Evolutionary conservation across 1,140 invertebrate genomes (phyloP).

Genomic region (Euura saliciscinereae): DNA sequence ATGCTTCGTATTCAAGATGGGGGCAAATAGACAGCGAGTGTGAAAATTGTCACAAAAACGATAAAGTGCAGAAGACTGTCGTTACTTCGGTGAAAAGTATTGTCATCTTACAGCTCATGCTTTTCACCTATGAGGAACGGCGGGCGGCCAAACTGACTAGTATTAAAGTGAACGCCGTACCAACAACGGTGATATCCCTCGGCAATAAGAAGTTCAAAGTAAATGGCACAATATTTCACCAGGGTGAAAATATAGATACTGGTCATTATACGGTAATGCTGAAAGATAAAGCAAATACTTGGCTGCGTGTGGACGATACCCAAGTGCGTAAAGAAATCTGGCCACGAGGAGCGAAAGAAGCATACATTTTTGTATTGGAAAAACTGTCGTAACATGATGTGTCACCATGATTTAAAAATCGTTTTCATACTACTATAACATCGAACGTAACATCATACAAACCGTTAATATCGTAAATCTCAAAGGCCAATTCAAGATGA

Average conservation of each 20-base stretch:
- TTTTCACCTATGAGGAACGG: background rate
- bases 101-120: background rate
- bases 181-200: background rate
- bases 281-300: background rate
- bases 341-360: background rate
- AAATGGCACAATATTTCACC: background rate
- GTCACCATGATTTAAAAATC: too few relatives aligned
- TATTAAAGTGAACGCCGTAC: background rate
- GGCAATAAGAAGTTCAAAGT: slow-evolving; percentile 3
- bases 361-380: background rate
- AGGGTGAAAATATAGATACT: background rate
- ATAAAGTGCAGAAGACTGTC: background rate
- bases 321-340: background rate
- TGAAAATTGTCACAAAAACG: background rate
- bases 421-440: too few relatives aligned
- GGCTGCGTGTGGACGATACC: background rate
- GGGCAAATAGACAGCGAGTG: background rate
- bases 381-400: background rate
- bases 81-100: background rate
- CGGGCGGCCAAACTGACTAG: background rate
- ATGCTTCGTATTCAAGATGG: background rate
- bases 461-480: too few relatives aligned
- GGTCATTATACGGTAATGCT: slow-evolving; percentile 2
- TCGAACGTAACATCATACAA: too few relatives aligned
- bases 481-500: too few relatives aligned